phyloP scores from a whole-genome alignment of 2,113 vertebrate genomes.

The Menura novaehollandiae region DNA sequence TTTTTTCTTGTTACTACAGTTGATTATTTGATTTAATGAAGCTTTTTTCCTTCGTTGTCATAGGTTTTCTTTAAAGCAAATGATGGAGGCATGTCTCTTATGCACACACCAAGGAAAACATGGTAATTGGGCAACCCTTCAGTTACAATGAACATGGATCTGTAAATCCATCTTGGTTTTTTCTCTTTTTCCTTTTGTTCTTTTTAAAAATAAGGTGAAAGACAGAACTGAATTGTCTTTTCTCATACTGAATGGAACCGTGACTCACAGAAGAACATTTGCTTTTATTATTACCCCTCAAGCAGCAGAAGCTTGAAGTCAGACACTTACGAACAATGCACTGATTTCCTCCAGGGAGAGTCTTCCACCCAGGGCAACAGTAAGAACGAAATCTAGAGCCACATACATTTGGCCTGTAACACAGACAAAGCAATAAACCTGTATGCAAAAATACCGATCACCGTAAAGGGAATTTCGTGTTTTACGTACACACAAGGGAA shows the following conservation, averaged over 20 bases:
- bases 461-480: neutral
- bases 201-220: neutral
- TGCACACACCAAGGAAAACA: neutral
- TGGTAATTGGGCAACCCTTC: neutral
- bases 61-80: neutral
- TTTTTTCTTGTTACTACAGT: neutral
- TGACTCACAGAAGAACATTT: neutral
- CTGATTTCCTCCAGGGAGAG: conserved; percentile 76
- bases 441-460: neutral
- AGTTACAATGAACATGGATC: neutral
- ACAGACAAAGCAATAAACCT: neutral
- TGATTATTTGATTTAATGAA: neutral
- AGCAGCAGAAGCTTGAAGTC: neutral
- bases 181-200: neutral
- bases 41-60: accelerated
- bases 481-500: neutral
- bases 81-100: neutral
- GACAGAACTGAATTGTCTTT: neutral
- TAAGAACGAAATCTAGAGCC: conserved; percentile 78
- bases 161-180: neutral
- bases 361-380: conserved; percentile 82
- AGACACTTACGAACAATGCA: conserved; percentile 81
- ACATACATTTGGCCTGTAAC: conserved; percentile 79
- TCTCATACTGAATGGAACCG: neutral
- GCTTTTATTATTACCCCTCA: neutral